Percentiles rank a stretch among this genome's conserved stretches.
Conservation (phyloP, 2,888 invertebrate genomes). For the Hirtodrosophila duncani region DNA sequence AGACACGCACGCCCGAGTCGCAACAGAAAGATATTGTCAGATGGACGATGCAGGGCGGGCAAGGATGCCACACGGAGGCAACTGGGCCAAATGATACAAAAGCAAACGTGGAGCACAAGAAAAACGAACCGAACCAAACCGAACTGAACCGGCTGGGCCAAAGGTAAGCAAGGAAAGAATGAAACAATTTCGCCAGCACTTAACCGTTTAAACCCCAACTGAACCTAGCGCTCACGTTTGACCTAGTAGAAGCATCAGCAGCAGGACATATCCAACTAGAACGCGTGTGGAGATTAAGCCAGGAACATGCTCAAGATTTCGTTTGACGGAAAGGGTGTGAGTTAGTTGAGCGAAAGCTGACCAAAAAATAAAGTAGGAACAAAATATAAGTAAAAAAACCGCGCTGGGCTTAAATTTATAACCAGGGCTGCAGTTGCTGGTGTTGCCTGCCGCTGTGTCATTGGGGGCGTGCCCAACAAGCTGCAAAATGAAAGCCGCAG, state of each 20-base stretch:
- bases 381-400: constrained; percentile 39
- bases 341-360: not conserved
- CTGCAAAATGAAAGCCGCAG: constrained; percentile 62
- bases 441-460: constrained; percentile 17
- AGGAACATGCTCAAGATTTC: constrained; percentile 47
- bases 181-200: constrained; percentile 70
- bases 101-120: constrained; percentile 12
- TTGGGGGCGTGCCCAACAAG: constrained; percentile 57
- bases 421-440: constrained; percentile 25
- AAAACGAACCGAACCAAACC: constrained; percentile 12
- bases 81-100: constrained; percentile 3
- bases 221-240: constrained; percentile 65
- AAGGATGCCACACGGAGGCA: not conserved
- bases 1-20: constrained; percentile 38
- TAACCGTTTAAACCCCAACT: constrained; percentile 67
- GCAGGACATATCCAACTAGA: constrained; percentile 19
- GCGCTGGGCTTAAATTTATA: constrained; percentile 63
- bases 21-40: constrained; percentile 17
- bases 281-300: constrained; percentile 41
- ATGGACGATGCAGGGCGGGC: not conserved
- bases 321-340: constrained; percentile 14
- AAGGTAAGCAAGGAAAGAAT: constrained; percentile 49
- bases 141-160: constrained; percentile 10
- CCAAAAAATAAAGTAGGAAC: constrained; percentile 4
- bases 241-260: constrained; percentile 40